Evolutionary conservation across 2,888 invertebrate genomes (phyloP).

Genomic region (Aleiodes alternator): DNA sequence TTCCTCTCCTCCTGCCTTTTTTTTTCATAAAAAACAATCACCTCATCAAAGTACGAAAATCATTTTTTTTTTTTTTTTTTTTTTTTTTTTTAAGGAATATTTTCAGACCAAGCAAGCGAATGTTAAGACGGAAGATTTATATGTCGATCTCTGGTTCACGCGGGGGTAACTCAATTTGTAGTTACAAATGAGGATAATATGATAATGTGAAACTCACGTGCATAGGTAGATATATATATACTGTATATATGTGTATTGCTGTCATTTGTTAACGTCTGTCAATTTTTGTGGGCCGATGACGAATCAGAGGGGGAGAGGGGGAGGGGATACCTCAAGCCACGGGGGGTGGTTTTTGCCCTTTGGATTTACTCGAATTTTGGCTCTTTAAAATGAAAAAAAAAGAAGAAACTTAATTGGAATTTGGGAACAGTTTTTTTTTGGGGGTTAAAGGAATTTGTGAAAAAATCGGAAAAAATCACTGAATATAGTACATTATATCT

Average conservation of each 20-base stretch:
- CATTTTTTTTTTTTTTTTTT: neutral
- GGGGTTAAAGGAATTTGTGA: no score
- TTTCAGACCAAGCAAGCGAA: neutral
- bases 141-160: slow-evolving; percentile 56
- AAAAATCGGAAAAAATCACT: no score
- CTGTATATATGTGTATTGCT: slow-evolving; percentile 55
- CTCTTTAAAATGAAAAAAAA: no score
- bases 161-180: slow-evolving; percentile 74
- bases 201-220: slow-evolving; percentile 64
- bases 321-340: slow-evolving; percentile 46
- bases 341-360: slow-evolving; percentile 42
- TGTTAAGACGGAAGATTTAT: slow-evolving; percentile 35
- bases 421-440: no score
- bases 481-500: no score
- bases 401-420: no score
- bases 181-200: slow-evolving; percentile 74
- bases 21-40: no score
- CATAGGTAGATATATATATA: slow-evolving; percentile 43
- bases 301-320: slow-evolving; percentile 17
- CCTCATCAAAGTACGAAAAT: no score
- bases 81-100: neutral
- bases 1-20: no score
- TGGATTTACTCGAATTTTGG: slow-evolving; percentile 30
- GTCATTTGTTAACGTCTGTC: slow-evolving; percentile 73
- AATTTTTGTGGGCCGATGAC: slow-evolving; percentile 63